A percentile compares a stretch with the other conserved stretches of the same genome.
Evolutionary conservation across 2,888 invertebrate genomes (phyloP).

Genomic region (Neria commutata): DNA sequence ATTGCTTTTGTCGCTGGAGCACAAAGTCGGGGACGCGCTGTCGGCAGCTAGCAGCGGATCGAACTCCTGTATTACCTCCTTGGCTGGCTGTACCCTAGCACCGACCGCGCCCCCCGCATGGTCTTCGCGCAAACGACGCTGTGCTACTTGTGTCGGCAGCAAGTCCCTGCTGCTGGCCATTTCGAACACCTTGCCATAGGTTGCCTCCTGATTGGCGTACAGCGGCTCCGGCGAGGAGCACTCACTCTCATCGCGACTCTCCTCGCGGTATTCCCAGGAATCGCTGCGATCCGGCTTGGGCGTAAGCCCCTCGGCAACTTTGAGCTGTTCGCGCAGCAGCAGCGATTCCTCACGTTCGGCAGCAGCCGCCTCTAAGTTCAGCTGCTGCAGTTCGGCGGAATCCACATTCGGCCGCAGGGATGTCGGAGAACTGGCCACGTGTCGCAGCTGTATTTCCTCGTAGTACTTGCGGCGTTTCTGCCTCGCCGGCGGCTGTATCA

Average conservation of each 20-base stretch:
- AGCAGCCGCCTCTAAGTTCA: constrained; percentile 42
- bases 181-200: constrained; percentile 58
- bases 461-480: constrained; percentile 54
- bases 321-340: constrained; percentile 43
- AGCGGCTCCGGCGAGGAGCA: constrained; percentile 54
- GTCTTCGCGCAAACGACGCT: constrained; percentile 38
- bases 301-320: constrained; percentile 43
- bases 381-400: constrained; percentile 50
- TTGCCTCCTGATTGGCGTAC: constrained; percentile 59
- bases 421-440: constrained; percentile 20
- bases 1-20: constrained; percentile 64
- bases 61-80: constrained; percentile 75
- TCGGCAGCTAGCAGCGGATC: constrained; percentile 69
- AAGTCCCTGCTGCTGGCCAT: constrained; percentile 51
- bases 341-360: constrained; percentile 50
- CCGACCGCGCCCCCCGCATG: constrained; percentile 43
- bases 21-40: constrained; percentile 45
- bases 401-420: constrained; percentile 48
- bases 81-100: constrained; percentile 31
- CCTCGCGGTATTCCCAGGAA: constrained; percentile 58
- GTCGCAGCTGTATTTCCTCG: constrained; percentile 51
- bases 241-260: constrained; percentile 32
- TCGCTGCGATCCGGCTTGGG: constrained; percentile 59
- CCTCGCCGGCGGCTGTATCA: constrained; percentile 46
- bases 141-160: constrained; percentile 44